Base-by-base conservation (phyloP, 1,140 invertebrate species). In the Drosophila mojavensis region DNA sequence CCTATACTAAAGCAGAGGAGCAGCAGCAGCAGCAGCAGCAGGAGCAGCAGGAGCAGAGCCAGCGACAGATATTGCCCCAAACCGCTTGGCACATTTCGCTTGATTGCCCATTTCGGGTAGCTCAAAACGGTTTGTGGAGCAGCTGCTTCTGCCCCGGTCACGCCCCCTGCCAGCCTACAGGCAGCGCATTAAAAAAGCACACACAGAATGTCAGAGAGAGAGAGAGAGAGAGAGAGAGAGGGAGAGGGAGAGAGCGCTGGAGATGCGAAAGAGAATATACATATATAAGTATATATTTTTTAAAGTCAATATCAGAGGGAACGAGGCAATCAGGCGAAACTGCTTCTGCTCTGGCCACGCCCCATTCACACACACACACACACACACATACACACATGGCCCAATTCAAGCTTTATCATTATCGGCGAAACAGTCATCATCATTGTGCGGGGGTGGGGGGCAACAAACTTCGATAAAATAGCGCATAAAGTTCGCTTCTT, bases 61-160 rank as follows among this genome's bases (percentile, higher is more conserved):
- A 51, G 51, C 48, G 56, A 72, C 54, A 59, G 69, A 66, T 67
- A 67, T 50, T 56, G 70, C 48, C 70, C 64, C 70, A 73, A 74
- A 67, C 72, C 60, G 67, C 68, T 71, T 71, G 67, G 67, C 73
- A 75, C 83, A 71, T 86, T 82, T 86, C 76, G 79, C 64, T 88
- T 86, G 83, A 86, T 86, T 86, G 83, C 82, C 76, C 83, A 88
- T 82, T 86, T 86, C 72, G 79, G 76, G 79, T 70, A 63, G 60
- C 63, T 43, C 64, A 54, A 59, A 75, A 62, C 74, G 62, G 41
- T 72, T 76, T 61, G 17, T 33, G 59, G n/a, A 61, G 28, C 55
- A 28, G 20, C 43, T 39, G 26, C 58, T 15, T 4, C 48, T 6
- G 17, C 30, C 41, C 50, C 53, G 36, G 20, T 30, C 61, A 72